These are phyloP conservation scores for Frieseomelitta varia DNA, from an alignment of 1,140 invertebrate species.

Conservation along the genomic window DNA sequence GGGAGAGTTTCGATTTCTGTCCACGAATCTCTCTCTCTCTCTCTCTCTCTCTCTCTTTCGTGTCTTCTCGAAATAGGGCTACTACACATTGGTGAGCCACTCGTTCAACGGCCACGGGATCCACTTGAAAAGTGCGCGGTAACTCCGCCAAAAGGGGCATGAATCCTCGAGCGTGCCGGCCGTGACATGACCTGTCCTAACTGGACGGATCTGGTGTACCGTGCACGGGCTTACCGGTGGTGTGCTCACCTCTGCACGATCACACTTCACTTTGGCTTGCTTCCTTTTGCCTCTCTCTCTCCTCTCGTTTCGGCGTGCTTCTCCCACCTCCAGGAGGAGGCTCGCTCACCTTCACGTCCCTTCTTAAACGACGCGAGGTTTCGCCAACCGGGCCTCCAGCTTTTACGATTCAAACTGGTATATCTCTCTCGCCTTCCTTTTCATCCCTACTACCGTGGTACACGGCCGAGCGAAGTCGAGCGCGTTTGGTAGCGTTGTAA, in stretches of 20 bases:
- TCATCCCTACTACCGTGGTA: neutral
- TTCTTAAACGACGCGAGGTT: constrained; percentile 7
- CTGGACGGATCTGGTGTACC: constrained; percentile 49
- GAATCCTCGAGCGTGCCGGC: constrained; percentile 50
- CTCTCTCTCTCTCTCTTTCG: neutral
- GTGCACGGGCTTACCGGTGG: constrained; percentile 6
- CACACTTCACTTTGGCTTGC: neutral
- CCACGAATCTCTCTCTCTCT: neutral
- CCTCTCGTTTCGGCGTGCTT: neutral
- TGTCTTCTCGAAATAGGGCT: neutral
- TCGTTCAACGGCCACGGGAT: constrained; percentile 14
- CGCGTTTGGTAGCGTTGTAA: neutral
- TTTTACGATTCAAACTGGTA: constrained; percentile 2
- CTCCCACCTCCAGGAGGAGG: neutral
- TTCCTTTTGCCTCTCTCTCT: neutral
- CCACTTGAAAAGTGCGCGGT: constrained; percentile 6
- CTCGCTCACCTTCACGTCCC: neutral
- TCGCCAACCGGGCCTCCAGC: neutral
- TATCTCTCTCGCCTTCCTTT: neutral
- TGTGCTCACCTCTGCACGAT: constrained; percentile 29
- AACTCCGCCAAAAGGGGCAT: constrained; percentile 53
- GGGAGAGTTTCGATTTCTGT: neutral
- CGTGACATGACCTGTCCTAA: constrained; percentile 63
- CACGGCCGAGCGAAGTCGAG: neutral
- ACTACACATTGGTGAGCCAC: neutral